These are phyloP conservation scores for Callimorpha dominula DNA, from an alignment of 2,888 invertebrate genomes.

Conservation along the genomic window DNA sequence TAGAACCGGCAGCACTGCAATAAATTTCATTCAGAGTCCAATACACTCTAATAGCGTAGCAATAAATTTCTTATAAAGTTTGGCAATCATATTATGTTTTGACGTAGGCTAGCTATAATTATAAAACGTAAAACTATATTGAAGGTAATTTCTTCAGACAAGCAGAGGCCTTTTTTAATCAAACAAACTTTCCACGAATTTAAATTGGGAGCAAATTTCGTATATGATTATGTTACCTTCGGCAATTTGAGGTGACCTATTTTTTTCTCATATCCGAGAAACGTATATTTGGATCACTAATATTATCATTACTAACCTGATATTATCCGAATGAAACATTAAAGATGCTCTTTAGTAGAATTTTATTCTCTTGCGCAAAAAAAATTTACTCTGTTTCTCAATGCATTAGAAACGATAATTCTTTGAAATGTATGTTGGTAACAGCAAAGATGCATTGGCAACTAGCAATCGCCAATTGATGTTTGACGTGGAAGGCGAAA, in stretches of 20 bases:
- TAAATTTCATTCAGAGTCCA: slow-evolving; percentile 29
- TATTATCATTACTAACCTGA: slow-evolving; percentile 24
- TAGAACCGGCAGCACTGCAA: slow-evolving; percentile 19
- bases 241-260: slow-evolving; percentile 71
- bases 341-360: slow-evolving; percentile 24
- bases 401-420: slow-evolving; percentile 44
- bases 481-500: slow-evolving; percentile 74
- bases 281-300: slow-evolving; percentile 28
- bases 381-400: slow-evolving; percentile 4
- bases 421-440: slow-evolving; percentile 31
- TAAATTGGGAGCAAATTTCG: slow-evolving; percentile 54
- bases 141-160: slow-evolving; percentile 14
- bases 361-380: background rate
- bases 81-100: slow-evolving; percentile 22
- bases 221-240: slow-evolving; percentile 64
- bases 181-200: slow-evolving; percentile 57
- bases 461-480: slow-evolving; percentile 55
- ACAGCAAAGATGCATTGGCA: slow-evolving; percentile 46
- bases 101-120: slow-evolving; percentile 30
- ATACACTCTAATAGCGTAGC: slow-evolving; percentile 21
- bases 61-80: slow-evolving; percentile 31
- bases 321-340: slow-evolving; percentile 25
- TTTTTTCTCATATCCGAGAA: slow-evolving; percentile 37
- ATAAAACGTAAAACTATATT: slow-evolving; percentile 31
- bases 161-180: slow-evolving; percentile 12